Evolutionary conservation across 2,113 vertebrate genomes (phyloP), one percentile per base, ranked within the genome.

Genomic region (Chloropsis cyanopogon): DNA sequence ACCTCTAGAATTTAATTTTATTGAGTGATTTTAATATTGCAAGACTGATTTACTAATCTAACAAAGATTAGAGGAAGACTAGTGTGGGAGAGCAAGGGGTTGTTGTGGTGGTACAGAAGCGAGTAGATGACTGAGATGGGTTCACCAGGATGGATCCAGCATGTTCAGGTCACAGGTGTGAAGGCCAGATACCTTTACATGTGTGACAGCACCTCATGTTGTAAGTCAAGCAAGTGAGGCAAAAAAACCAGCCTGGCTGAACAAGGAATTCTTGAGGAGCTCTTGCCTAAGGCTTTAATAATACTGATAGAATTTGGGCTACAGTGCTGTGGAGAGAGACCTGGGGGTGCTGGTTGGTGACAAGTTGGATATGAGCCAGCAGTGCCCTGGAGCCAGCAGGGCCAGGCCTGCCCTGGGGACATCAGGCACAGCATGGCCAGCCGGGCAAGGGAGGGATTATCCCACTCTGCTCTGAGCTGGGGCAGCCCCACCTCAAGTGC

Each of bases 401-500:
- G 28, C 2, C 81, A 54, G 3, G 22, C 14, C 11, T 65, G 29
- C n/a, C 12, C 50, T 49, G 24, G 14, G 28, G 11, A 6, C 64
- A 69, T n/a, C 53, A 59, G 64, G 29, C 7, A 5, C 29, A 73
- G 29, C 60, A n/a, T 29, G 2, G 0, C 50, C 60, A 65, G 29
- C 28, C 0, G 0, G 19, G 12, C 11, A 8, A 56, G 50, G 42
- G n/a, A 65, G 29, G 7, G 19, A 20, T n/a, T 41, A 35, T 75
- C 60, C 29, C 37, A 37, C 37, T 37, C 37, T 0, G 1, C 24
- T 57, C 50, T n/a, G 35, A 22, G 13, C 13, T 64, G 41, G n/a
- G 17, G 28, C 0, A 0, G 6, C 49, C n/a, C 23, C 81, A 54
- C 49, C 49, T 73, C 0, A 0, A 39, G 35, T 23, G 24, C 29